Conservation (phyloP, 2,888 invertebrate species). For the Invenusta paracnida region DNA sequence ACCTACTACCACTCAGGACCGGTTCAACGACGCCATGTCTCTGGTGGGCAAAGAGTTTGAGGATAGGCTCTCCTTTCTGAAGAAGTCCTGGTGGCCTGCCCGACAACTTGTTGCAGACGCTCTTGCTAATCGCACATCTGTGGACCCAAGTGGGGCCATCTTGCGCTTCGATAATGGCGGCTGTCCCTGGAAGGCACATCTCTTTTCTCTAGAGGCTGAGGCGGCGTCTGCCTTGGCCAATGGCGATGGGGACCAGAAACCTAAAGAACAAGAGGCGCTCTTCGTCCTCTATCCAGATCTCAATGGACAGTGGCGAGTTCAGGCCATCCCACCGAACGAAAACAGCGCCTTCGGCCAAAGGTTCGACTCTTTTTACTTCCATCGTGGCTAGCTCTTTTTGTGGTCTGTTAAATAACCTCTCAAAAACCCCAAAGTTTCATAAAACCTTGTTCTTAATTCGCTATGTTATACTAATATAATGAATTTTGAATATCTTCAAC, state of each 20-base stretch:
- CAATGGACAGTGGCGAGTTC: slow-evolving; percentile 72
- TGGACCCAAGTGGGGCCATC: slow-evolving; percentile 76
- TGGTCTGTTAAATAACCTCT: too few species aligned
- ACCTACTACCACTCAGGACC: slow-evolving; percentile 49
- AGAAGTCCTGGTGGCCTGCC: slow-evolving; percentile 79
- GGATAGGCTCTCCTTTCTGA: slow-evolving; percentile 66
- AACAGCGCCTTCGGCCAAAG: slow-evolving; percentile 43
- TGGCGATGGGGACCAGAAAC: not conserved
- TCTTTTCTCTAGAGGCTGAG: slow-evolving; percentile 75
- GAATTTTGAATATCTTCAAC: too few species aligned
- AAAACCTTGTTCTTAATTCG: too few species aligned
- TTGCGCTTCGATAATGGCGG: slow-evolving; percentile 68
- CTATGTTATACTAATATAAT: too few species aligned
- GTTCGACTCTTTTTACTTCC: too few species aligned
- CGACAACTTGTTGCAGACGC: slow-evolving; percentile 72
- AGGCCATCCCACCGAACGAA: slow-evolving; percentile 69
- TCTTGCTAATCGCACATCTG: slow-evolving; percentile 66
- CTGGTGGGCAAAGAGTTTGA: slow-evolving; percentile 76
- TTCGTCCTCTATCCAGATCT: slow-evolving; percentile 66
- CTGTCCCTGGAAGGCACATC: slow-evolving; percentile 86
- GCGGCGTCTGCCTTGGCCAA: slow-evolving; percentile 53
- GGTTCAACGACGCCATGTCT: slow-evolving; percentile 66
- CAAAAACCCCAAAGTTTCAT: too few species aligned
- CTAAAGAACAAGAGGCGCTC: not conserved
- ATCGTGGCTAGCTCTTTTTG: too few species aligned